Evolutionary conservation across 2,113 vertebrate genomes (phyloP), one percentile per base, ranked within the genome.

Genomic region (Candoia aspera): DNA sequence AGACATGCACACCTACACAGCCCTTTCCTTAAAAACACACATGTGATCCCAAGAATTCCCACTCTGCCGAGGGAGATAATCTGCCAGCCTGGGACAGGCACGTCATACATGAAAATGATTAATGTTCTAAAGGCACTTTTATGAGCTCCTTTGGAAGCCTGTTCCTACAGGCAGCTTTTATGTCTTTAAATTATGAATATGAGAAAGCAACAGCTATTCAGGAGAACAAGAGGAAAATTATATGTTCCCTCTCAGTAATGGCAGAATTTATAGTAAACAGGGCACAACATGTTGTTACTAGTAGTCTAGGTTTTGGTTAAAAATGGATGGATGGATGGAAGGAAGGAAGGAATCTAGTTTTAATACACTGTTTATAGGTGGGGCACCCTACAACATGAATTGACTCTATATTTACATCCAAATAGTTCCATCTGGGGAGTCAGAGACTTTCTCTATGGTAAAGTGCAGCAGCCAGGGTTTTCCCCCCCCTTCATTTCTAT

Each of bases 211-310:
- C 46, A 26, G 37, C 91, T 88, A 17, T 58, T 87, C 33, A 46
- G 23, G 57, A 10, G 64, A 88, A 91, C 53, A 84, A 84, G 68
- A 26, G 11, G 26, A 26, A 92, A 62, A 92, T 84, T 84, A 84
- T n/a, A 79, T 11, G 68, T 37, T 33, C 42, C 49, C 17, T 12
- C 87, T 23, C 26, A 37, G 58, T 54, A 60, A 62, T 73, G 29
- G 57, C 13, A 53, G 55, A 49, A 84, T 54, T 19, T 83, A 60
- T n/a, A 84, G n/a, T 84, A 88, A 84, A 89, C 10, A 88, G 21
- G 4, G 11, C 2, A 60, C 62, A 88, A 84, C 42, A 53, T 53
- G 62, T 88, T 88, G 58, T 21, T 10, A 33, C 42, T 53, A 86
- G 29, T 2, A 62, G 15, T 9, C 15, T 17, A 79, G 26, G 37